phyloP scores from a whole-genome alignment of 2,888 invertebrate genomes.

The Cantharis flavilabris region DNA sequence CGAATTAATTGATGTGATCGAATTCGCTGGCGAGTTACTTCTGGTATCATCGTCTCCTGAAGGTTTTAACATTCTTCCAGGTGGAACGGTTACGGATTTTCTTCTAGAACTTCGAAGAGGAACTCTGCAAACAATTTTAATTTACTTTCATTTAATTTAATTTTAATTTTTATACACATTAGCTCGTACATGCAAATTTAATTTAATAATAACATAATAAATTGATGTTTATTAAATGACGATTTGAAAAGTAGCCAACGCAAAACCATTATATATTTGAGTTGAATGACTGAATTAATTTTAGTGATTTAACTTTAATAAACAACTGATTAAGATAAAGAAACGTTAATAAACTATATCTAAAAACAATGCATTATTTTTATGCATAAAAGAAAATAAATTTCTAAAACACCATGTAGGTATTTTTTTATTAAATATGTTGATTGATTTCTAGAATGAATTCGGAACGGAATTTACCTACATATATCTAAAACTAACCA shows the following conservation, averaged over 20 bases:
- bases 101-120: slow-evolving; percentile 60
- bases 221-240: neutral
- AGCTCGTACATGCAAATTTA: neutral
- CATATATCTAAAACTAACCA: no score
- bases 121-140: slow-evolving; percentile 6
- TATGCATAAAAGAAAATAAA: no score
- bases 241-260: neutral
- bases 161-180: slow-evolving; percentile 1
- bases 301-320: neutral
- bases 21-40: slow-evolving; percentile 73
- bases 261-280: neutral
- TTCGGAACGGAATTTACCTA: no score
- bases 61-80: slow-evolving; percentile 56
- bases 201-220: neutral
- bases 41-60: slow-evolving; percentile 62
- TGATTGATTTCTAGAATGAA: no score
- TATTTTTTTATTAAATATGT: no score
- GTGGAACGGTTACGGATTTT: slow-evolving; percentile 66
- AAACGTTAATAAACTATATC: neutral
- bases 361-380: no score
- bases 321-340: neutral
- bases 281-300: neutral
- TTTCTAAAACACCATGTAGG: no score
- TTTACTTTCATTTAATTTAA: neutral
- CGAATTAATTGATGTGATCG: slow-evolving; percentile 84